These are phyloP conservation scores for Argopecten irradians DNA, from an alignment of 1,140 invertebrate species.

Conservation along the genomic window DNA sequence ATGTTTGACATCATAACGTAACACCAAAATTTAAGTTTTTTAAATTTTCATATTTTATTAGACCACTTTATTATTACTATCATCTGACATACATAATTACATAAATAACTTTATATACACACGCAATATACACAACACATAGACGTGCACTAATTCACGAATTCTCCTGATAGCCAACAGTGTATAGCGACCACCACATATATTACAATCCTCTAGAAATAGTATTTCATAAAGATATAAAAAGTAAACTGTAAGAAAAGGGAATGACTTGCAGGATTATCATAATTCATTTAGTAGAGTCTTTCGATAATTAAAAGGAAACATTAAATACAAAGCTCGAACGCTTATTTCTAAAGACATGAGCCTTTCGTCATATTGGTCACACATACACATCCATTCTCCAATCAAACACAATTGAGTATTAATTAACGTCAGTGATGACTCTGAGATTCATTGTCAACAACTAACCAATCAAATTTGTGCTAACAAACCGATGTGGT, in stretches of 20 bases:
- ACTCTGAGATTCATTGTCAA: constrained; percentile 7
- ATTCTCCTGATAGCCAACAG: neutral
- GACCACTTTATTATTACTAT: neutral
- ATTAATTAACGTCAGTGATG: neutral
- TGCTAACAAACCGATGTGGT: neutral
- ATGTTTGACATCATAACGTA: neutral
- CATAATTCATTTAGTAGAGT: neutral
- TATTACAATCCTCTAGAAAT: neutral
- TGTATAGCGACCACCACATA: neutral
- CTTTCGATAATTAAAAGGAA: neutral
- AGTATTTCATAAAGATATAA: neutral
- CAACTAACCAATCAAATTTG: neutral
- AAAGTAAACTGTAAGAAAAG: neutral
- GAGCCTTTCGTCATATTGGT: neutral
- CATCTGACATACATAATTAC: neutral
- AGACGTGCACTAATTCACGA: neutral
- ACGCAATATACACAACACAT: neutral
- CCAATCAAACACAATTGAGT: neutral
- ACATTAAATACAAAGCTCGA: neutral
- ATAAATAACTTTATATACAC: constrained; percentile 3
- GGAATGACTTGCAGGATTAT: neutral
- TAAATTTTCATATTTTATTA: neutral
- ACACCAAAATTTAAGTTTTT: neutral
- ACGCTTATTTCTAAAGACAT: neutral
- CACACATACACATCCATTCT: neutral